Base-by-base conservation (phyloP, 2,113 vertebrate genomes). In the Spea multiplicata region DNA sequence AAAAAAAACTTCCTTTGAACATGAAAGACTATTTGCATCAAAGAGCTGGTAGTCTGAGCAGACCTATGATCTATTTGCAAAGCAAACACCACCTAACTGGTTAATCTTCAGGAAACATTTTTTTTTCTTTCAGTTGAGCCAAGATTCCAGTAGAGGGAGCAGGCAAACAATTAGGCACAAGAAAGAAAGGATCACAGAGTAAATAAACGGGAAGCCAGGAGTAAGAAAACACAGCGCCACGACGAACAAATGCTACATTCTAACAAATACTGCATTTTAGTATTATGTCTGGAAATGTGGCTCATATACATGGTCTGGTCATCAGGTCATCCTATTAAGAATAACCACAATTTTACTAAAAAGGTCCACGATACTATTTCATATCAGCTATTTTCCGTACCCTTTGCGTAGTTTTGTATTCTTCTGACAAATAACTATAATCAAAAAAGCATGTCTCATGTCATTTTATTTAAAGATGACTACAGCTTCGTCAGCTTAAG, bases 131-230 rank as follows among this genome's bases (percentile, higher is more conserved):
- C 83, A 85, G 44, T 88, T 86, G 87, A 91, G 84, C 82, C 81
- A 87, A 86, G 81, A 82, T 83, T 91, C 88, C 89, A 91, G 86
- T 83, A 90, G 88, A 91, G 89, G 88, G 90, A 88, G 86, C 75
- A 90, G 87, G 84, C 74, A 81, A 88, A 90, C 79, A 86, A 84
- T 83, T 75, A 87, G 74, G 76, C 77, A 86, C 79, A 84, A 86
- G 78, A 86, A 86, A 77, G 82, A 88, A 78, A 86, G 84, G 84
- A 88, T 88, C 81, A 86, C 83, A 85, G 66, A 83, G 78, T 74
- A 84, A 74, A 88, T 57, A 74, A 53, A 80, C 74, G 71, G 86
- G 84, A 73, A 87, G 44, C 66, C 30, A 74, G 77, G 75, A 88
- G 84, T 82, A 77, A 81, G 17, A 70, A 77, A 83, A 74, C 74